phyloP scores from a whole-genome alignment of 2,888 invertebrate genomes.

The Chaetoderma sp. region DNA sequence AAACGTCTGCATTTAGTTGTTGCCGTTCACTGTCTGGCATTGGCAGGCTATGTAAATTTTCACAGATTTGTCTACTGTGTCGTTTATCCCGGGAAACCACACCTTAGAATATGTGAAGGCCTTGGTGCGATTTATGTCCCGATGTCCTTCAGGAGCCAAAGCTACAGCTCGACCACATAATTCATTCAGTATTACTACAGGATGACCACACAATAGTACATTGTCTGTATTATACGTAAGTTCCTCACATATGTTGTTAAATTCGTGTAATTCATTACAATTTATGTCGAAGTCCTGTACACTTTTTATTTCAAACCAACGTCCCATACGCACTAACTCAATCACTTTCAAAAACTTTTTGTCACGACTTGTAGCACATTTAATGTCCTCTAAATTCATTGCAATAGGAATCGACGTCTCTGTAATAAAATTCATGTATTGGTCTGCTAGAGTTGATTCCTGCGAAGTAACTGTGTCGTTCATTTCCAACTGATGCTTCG shows the following conservation, averaged over 20 bases:
- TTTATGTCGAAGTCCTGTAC: constrained; percentile 20
- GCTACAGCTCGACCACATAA: constrained; percentile 29
- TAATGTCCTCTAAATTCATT: not conserved
- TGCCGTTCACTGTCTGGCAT: constrained; percentile 21
- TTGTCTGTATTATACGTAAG: constrained; percentile 23
- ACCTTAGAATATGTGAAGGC: constrained; percentile 33
- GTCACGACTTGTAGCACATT: not conserved
- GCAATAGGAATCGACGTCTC: constrained; percentile 20
- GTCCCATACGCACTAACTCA: constrained; percentile 18
- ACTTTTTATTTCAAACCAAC: constrained; percentile 29
- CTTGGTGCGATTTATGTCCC: constrained; percentile 40
- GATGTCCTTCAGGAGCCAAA: constrained; percentile 44
- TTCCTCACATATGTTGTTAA: constrained; percentile 29
- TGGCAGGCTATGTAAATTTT: constrained; percentile 28
- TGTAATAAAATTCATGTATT: constrained; percentile 29
- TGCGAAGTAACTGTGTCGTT: too few relatives aligned
- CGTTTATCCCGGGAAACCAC: constrained; percentile 41
- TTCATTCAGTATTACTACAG: constrained; percentile 25
- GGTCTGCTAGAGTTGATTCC: constrained; percentile 25
- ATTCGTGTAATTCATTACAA: constrained; percentile 13
- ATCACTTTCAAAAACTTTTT: constrained; percentile 23
- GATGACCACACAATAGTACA: constrained; percentile 21
- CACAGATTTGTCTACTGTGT: constrained; percentile 21
- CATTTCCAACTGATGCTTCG: too few relatives aligned
- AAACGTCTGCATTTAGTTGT: constrained; percentile 14